Evolutionary conservation across 23 tunicate species (phyloP).

Genomic region (Botrylloides violaceus): DNA sequence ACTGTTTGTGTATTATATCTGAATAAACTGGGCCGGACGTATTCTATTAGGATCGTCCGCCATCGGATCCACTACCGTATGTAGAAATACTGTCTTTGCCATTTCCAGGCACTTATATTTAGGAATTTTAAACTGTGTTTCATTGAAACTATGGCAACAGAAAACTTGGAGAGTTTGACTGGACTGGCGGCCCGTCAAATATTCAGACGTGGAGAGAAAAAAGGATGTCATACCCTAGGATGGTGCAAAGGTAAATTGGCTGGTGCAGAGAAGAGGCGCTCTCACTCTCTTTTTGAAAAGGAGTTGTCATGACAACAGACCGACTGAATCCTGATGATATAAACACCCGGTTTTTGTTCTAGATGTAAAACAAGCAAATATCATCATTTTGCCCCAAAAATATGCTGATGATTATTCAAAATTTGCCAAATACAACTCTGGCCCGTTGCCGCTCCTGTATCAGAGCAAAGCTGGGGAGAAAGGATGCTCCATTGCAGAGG

Average conservation of each 20-base stretch:
- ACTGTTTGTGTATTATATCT: no score
- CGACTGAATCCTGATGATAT: neutral
- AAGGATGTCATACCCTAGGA: slow-evolving; percentile 19
- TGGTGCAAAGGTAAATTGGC: slow-evolving; percentile 16
- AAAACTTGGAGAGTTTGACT: neutral
- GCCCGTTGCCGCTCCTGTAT: slow-evolving; percentile 62
- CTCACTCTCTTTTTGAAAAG: neutral
- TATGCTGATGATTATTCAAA: slow-evolving; percentile 44
- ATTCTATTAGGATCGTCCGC: no score
- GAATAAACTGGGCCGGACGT: no score
- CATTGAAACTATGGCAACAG: neutral
- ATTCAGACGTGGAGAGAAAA: slow-evolving; percentile 20
- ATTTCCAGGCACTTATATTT: no score
- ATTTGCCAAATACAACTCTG: slow-evolving; percentile 48
- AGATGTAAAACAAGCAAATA: slow-evolving; percentile 84
- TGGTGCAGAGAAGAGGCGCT: neutral
- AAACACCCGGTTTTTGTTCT: neutral
- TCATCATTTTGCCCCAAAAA: slow-evolving; percentile 48
- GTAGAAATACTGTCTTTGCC: no score
- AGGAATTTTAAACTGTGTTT: no score
- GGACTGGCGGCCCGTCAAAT: neutral
- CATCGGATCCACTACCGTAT: no score
- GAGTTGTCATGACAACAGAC: neutral
- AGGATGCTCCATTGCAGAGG: slow-evolving; percentile 31
- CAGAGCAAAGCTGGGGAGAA: slow-evolving; percentile 65